These are phyloP conservation scores for Drosophila ambigua DNA, from an alignment of 1,140 invertebrate species.

Conservation along the genomic window DNA sequence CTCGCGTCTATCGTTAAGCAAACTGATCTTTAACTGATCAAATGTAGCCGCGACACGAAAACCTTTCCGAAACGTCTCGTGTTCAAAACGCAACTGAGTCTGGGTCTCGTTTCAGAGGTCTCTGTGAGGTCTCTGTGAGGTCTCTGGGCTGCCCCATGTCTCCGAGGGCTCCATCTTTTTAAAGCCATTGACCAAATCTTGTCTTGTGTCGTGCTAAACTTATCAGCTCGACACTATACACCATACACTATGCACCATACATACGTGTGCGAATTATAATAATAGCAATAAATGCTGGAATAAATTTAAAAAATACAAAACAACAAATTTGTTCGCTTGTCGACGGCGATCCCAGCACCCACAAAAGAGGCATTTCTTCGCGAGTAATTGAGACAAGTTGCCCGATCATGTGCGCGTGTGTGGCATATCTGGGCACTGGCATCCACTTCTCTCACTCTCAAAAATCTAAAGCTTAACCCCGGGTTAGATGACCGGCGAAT, in stretches of 20 bases:
- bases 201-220: constrained; percentile 3
- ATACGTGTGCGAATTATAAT: constrained; percentile 18
- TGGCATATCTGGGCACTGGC: not conserved
- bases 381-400: constrained; percentile 48
- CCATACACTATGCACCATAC: not conserved
- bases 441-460: constrained; percentile 1
- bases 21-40: constrained; percentile 5
- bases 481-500: constrained; percentile 32
- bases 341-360: constrained; percentile 23
- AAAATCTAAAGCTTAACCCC: not conserved
- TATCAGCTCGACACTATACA: constrained; percentile 30
- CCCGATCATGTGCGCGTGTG: constrained; percentile 17
- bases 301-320: constrained; percentile 60
- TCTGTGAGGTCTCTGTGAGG: constrained; percentile 15
- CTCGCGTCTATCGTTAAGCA: constrained; percentile 1
- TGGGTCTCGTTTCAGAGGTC: constrained; percentile 20
- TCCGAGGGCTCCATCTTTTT: constrained; percentile 14
- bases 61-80: constrained; percentile 55
- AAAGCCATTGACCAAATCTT: constrained; percentile 60
- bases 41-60: constrained; percentile 13
- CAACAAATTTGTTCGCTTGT: constrained; percentile 57
- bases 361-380: constrained; percentile 36
- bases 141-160: constrained; percentile 1
- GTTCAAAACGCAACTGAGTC: constrained; percentile 59
- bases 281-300: constrained; percentile 47